phyloP scores from a whole-genome alignment of 2,113 vertebrate species.

The Festucalex cinctus region DNA sequence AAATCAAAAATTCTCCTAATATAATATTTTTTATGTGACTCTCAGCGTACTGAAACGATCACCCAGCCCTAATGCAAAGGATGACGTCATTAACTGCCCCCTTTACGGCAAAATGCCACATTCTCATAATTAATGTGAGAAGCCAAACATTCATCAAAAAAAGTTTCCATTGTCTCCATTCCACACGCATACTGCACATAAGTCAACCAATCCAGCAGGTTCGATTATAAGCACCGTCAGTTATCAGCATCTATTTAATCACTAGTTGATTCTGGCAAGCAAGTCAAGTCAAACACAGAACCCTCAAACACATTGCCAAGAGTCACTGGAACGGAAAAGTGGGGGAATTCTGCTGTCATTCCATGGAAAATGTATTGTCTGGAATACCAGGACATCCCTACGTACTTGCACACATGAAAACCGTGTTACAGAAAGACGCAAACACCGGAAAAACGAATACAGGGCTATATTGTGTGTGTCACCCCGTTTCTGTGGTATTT shows the following conservation, averaged over 20 bases:
- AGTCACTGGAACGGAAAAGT: constrained; percentile 20
- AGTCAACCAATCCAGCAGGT: background rate
- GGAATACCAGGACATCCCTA: constrained; percentile 41
- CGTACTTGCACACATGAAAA: constrained; percentile 4
- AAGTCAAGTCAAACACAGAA: background rate
- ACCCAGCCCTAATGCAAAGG: background rate
- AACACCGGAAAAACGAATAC: constrained; percentile 6
- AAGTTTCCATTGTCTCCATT: background rate
- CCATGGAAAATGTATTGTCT: constrained; percentile 48
- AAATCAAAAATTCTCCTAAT: background rate
- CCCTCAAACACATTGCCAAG: background rate
- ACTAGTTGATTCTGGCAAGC: constrained; percentile 2
- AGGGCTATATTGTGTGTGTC: constrained; percentile 21
- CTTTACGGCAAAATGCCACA: background rate
- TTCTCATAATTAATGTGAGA: background rate
- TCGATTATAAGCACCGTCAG: background rate
- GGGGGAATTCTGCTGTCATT: constrained; percentile 41
- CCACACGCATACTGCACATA: background rate
- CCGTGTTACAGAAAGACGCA: constrained; percentile 18
- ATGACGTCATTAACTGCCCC: background rate
- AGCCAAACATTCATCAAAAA: background rate
- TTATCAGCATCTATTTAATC: constrained; percentile 1
- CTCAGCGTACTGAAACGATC: too few species aligned
- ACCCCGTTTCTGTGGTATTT: constrained; percentile 63
- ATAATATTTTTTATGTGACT: background rate